Evolutionary conservation across 30 jellyfish, hydroid and myxozoan genomes (phyloP), one percentile per base, ranked within the genome.

Genomic region (Chironex yamaguchii): DNA sequence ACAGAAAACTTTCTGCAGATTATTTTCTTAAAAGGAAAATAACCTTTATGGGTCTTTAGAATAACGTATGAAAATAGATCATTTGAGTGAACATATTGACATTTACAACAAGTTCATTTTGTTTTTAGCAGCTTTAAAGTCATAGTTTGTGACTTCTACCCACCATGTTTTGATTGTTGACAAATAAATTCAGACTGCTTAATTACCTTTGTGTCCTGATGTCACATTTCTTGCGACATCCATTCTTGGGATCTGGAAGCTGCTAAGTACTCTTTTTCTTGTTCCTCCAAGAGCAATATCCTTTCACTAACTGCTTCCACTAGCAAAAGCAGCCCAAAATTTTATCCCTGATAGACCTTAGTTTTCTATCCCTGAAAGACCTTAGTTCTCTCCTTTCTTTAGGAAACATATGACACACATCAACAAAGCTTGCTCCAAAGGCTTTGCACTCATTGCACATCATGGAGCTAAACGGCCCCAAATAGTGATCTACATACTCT

Each of bases 221-320:
- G 67, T 33, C 36, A 30, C 70, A 68, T 30, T 20, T 68, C 82
- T 2, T 33, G 67, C 82, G 67, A 68, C 2, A 30, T 31, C 82
- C 82, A 68, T 1, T 68, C 82, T 21, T 29, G 82, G 27, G 67
- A 68, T 28, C 2, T 9, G 2, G 27, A 2, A 29, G 22, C 29
- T 4, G 70, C 76, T 3, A 33, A 64, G 6, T 1, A 31, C 1
- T 23, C 77, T 4, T 20, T 4, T 20, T n/a, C 21, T 30, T 25
- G 58, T n/a, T n/a, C n/a, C n/a, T n/a, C n/a, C n/a, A n/a, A n/a
- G n/a, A n/a, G n/a, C n/a, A n/a, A n/a, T n/a, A n/a, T n/a, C 2
- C 67, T 20, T 4, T 6, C 2, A 22, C 2, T 2, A 1, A 34
- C 26, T 34, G 17, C 24, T 1, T 20, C 1, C 2, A 68, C 22